Percentiles rank a stretch among this genome's conserved stretches.
phyloP scores from a whole-genome alignment of 2,797 vertebrate species.

The Allobates femoralis region DNA sequence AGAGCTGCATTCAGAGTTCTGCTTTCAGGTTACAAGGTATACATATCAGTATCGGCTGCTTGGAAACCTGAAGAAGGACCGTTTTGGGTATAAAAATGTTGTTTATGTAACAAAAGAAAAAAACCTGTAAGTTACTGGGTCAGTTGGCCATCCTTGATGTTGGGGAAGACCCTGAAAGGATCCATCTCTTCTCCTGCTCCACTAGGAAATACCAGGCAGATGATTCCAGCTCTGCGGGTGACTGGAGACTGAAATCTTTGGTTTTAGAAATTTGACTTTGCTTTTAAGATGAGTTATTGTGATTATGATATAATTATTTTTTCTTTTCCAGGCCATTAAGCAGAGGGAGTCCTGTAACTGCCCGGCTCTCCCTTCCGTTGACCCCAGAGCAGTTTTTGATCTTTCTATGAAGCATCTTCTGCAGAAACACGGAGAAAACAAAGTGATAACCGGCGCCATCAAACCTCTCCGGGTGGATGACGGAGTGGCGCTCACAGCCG shows the following conservation, averaged over 20 bases:
- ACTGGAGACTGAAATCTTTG: not conserved
- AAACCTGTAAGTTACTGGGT: no score
- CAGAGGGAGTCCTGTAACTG: conserved; percentile 87
- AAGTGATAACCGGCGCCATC: conserved; percentile 65
- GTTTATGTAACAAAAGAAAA: no score
- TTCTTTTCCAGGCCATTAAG: conserved; percentile 84
- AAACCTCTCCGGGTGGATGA: conserved; percentile 68
- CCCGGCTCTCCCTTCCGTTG: conserved; percentile 82
- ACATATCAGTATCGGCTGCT: no score
- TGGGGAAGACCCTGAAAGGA: no score
- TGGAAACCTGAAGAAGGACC: no score
- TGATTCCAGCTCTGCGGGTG: not conserved
- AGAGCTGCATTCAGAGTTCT: not conserved
- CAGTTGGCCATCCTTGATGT: no score
- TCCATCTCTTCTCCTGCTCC: no score
- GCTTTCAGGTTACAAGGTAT: not conserved
- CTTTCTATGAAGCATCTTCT: conserved; percentile 78
- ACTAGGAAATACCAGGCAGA: not conserved
- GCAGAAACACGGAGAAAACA: conserved; percentile 63
- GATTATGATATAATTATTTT: no score
- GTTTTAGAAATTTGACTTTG: not conserved
- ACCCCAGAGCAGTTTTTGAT: conserved; percentile 86
- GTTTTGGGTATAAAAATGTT: no score
- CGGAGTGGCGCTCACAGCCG: conserved; percentile 69
- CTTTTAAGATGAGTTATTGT: no score